Conservation (phyloP, 2,113 vertebrate species). For the Xenopus tropicalis region UCB_Xtro_10.0 CM004445.2:108252501-108253000, state of each 20-base stretch:
- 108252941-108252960: not conserved
- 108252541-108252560: not conserved
- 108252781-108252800: slow-evolving; percentile 10
- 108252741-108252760: not conserved
- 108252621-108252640: slow-evolving; percentile 75
- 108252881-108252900: slow-evolving; percentile 75
- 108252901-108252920: slow-evolving; percentile 65
- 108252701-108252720: slow-evolving; percentile 5
- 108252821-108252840: slow-evolving; percentile 79
- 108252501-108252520: not conserved
- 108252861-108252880: slow-evolving; percentile 80
- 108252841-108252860: slow-evolving; percentile 75
- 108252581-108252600: no score
- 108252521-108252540: not conserved
- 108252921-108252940: slow-evolving; percentile 66
- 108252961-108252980: not conserved
- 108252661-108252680: slow-evolving; percentile 82
- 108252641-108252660: slow-evolving; percentile 94
- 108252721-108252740: not conserved
- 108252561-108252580: no score
- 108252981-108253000: no score
- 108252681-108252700: slow-evolving; percentile 81
- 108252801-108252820: slow-evolving; percentile 67
- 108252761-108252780: not conserved
- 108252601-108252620: no score